Evolutionary conservation across 1,140 invertebrate genomes (phyloP).

Genomic region (Aphelenchoides avenae): DNA sequence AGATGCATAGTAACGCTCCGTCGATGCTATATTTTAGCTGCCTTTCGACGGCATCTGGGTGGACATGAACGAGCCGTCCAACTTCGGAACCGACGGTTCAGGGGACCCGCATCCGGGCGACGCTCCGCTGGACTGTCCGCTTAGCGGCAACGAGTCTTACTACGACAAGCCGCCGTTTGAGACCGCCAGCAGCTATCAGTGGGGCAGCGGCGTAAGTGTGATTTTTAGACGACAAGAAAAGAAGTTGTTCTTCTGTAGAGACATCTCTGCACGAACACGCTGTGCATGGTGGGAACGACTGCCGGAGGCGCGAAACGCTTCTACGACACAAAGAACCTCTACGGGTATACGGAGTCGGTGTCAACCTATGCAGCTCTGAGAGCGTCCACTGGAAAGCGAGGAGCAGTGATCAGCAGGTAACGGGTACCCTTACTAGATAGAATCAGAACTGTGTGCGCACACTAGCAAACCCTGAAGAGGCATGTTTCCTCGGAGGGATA

Average conservation of each 20-base stretch:
- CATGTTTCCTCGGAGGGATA: no score
- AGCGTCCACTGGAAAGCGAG: constrained; percentile 58
- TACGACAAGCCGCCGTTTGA: constrained; percentile 50
- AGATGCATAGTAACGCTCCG: no score
- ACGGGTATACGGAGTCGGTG: constrained; percentile 72
- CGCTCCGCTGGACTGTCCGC: constrained; percentile 12
- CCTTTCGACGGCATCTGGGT: constrained; percentile 47
- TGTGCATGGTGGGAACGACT: constrained; percentile 78
- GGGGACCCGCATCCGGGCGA: constrained; percentile 20
- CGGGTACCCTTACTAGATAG: no score
- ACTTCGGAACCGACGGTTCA: constrained; percentile 26
- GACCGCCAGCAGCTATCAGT: constrained; percentile 29
- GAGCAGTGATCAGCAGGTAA: no score
- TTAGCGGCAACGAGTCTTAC: constrained; percentile 18
- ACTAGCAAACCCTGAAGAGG: no score
- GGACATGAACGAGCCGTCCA: constrained; percentile 51
- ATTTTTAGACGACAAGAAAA: neutral
- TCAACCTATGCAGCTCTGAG: constrained; percentile 66
- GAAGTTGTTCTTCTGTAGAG: neutral
- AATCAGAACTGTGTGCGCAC: no score
- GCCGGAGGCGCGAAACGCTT: constrained; percentile 59
- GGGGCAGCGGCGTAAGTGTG: constrained; percentile 3
- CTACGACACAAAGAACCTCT: constrained; percentile 78
- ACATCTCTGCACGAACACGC: constrained; percentile 68
- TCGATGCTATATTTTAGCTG: constrained; percentile 7